These are phyloP conservation scores for Dysmachus trigonus DNA, from an alignment of 2,888 invertebrate genomes.

Conservation along the genomic window DNA sequence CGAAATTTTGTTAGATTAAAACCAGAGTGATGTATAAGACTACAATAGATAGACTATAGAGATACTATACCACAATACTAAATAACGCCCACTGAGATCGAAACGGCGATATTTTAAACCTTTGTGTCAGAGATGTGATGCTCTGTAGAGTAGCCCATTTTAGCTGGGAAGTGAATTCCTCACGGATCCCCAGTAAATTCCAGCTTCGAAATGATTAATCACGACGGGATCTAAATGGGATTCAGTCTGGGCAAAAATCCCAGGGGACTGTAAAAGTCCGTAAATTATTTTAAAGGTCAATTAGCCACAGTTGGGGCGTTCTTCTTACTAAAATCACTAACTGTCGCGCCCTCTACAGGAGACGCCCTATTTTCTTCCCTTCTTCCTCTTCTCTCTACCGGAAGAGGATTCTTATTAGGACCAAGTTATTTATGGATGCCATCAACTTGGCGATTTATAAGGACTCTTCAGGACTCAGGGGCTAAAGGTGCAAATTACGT, in stretches of 20 bases:
- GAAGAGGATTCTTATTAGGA: not conserved
- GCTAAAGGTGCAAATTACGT: not conserved
- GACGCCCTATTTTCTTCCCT: too few species aligned
- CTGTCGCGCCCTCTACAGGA: not conserved
- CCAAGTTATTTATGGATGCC: not conserved
- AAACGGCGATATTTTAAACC: not conserved
- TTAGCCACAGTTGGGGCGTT: not conserved
- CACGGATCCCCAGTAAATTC: not conserved
- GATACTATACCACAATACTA: not conserved
- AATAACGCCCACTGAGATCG: not conserved
- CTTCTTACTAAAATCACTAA: not conserved
- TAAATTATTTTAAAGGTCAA: conserved; percentile 31
- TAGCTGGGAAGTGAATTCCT: not conserved
- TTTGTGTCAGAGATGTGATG: not conserved
- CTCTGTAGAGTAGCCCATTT: not conserved
- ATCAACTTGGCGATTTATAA: not conserved
- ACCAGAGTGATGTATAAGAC: not conserved
- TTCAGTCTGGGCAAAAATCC: not conserved
- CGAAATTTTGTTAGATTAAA: not conserved
- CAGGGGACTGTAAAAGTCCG: not conserved
- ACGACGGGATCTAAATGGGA: not conserved
- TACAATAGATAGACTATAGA: too few species aligned
- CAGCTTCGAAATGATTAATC: not conserved
- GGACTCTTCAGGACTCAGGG: not conserved
- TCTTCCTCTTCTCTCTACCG: not conserved